Evolutionary conservation across 2,113 vertebrate species (phyloP), one percentile per base, ranked within the genome.

Genomic region (Cnemophilus loriae): DNA sequence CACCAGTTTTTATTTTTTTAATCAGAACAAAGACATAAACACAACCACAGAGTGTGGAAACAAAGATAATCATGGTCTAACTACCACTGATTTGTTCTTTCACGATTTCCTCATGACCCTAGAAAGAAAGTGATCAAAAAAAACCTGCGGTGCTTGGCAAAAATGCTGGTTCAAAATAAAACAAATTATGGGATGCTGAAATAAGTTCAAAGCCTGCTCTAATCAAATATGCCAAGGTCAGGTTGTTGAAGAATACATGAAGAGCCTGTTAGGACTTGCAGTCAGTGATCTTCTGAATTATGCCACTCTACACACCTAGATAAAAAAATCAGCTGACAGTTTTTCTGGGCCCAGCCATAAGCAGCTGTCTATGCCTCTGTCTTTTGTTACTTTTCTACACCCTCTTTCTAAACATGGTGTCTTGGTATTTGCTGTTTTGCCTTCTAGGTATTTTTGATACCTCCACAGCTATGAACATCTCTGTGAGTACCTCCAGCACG

Each of bases 281-380:
- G 55, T 13, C 67, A 41, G 7, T 24, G 7, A 9, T 79, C 18
- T 63, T 33, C 21, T 50, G 11, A 76, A 63, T 52, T 32, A 60
- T 19, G 37, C 10, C 16, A 35, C 26, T 23, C 52, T 30, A 70
- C 13, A 52, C 3, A 74, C 1, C 0, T 33, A 8, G 7, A 67
- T 21, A 23, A 50, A 77, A 55, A 57, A n/a, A 30, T 5, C 12
- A 65, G 42, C 7, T 37, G 33, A 53, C 57, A 42, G 7, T 35
- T 85, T 27, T 71, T 68, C 22, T 41, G 30, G 27, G 20, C n/a
- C 28, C 46, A 61, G 27, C 11, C 78, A 41, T 24, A 81, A 84
- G 39, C 15, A 87, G 50, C 28, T 74, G 22, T 32, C 20, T n/a
- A 7, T 50, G 28, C 3, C 26, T 69, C 28, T 44, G 30, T 9